A percentile compares a stretch with the other conserved stretches of the same genome.
Conservation (phyloP, 2,888 invertebrate species). For the Apamea monoglypha region DNA sequence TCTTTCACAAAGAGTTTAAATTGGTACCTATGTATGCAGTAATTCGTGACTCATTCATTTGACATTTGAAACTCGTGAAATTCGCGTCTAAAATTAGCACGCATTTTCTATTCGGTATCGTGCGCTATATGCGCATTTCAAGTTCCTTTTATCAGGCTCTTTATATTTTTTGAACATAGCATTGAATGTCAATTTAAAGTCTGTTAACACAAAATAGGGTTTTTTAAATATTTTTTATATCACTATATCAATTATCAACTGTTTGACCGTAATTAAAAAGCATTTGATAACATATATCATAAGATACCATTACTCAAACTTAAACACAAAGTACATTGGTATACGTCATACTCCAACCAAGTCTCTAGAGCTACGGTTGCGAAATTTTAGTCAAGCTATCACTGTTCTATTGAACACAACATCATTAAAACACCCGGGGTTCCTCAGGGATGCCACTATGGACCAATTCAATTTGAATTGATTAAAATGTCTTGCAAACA, state of each 20-base stretch:
- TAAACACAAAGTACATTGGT: neutral
- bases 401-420: constrained; percentile 15
- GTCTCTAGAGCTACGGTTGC: neutral
- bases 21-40: constrained; percentile 21
- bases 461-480: neutral
- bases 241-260: neutral
- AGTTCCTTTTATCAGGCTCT: constrained; percentile 1
- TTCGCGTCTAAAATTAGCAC: constrained; percentile 33
- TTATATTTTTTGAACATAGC: constrained; percentile 3
- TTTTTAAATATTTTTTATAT: neutral
- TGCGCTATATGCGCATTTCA: constrained; percentile 12
- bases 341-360: neutral
- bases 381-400: constrained; percentile 7
- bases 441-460: constrained; percentile 1
- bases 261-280: neutral
- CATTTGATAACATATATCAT: constrained; percentile 19
- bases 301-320: neutral
- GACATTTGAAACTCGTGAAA: constrained; percentile 49
- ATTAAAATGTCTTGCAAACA: neutral
- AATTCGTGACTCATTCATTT: constrained; percentile 44
- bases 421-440: constrained; percentile 8
- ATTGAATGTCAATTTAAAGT: constrained; percentile 6
- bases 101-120: constrained; percentile 38
- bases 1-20: constrained; percentile 37
- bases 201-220: constrained; percentile 2